Evolutionary conservation across 2,888 invertebrate species (phyloP).

Genomic region (Leptothorax acervorum): DNA sequence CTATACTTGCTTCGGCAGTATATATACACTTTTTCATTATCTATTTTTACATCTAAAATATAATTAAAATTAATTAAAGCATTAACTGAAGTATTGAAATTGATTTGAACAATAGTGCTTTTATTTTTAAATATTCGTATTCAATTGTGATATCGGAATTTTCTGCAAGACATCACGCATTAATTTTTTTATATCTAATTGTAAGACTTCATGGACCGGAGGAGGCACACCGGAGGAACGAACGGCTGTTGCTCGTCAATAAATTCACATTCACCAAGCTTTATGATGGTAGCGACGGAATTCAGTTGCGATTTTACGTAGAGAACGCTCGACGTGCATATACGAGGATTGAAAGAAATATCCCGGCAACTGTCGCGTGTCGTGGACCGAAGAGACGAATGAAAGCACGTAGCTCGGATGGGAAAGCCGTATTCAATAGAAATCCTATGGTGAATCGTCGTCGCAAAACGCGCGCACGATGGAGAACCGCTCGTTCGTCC

Average conservation of each 20-base stretch:
- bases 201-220: not conserved
- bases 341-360: slow-evolving; percentile 22
- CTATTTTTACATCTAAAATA: not conserved
- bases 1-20: not conserved
- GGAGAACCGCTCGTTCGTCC: slow-evolving; percentile 20
- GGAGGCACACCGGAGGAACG: not conserved
- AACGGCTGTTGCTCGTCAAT: slow-evolving; percentile 15
- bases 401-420: slow-evolving; percentile 28
- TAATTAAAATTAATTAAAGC: not conserved
- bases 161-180: not conserved
- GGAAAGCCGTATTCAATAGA: slow-evolving; percentile 49
- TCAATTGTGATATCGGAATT: not conserved
- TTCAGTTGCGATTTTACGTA: slow-evolving; percentile 20
- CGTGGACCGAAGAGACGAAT: slow-evolving; percentile 17
- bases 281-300: not conserved
- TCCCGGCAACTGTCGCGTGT: slow-evolving; percentile 23
- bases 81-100: not conserved
- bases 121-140: not conserved
- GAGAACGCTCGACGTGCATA: not conserved
- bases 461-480: slow-evolving; percentile 44
- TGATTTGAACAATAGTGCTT: not conserved
- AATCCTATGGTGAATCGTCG: slow-evolving; percentile 48
- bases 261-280: slow-evolving; percentile 30
- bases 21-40: not conserved
- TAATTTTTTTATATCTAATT: not conserved